Percentiles rank a stretch among this genome's conserved stretches.
These are phyloP conservation scores for Eurosta solidaginis DNA, from an alignment of 1,140 invertebrate species.

Conservation along the genomic window DNA sequence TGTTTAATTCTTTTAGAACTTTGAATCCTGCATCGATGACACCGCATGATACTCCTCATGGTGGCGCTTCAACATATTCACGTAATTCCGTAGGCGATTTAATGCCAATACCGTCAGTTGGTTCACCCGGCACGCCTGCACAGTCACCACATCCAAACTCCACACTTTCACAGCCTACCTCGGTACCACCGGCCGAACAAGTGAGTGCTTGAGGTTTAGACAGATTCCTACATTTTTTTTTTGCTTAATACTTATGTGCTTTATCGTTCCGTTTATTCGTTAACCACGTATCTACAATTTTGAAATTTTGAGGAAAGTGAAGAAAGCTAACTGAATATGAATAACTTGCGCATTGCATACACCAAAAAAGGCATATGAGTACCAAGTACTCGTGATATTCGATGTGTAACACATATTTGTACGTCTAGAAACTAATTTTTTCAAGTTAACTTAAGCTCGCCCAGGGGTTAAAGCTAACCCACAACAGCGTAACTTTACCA, in stretches of 20 bases:
- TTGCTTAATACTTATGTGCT: neutral
- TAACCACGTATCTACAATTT: too few relatives aligned
- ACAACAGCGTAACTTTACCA: too few relatives aligned
- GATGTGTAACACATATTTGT: too few relatives aligned
- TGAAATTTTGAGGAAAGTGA: too few relatives aligned
- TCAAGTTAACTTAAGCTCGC: too few relatives aligned
- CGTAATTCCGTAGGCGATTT: conserved; percentile 65
- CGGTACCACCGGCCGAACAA: conserved; percentile 74
- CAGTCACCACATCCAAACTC: conserved; percentile 79
- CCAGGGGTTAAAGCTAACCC: too few relatives aligned
- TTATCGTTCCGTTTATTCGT: neutral
- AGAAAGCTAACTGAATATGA: too few relatives aligned
- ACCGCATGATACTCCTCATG: conserved; percentile 52
- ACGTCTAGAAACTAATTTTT: too few relatives aligned
- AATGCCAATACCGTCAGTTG: conserved; percentile 68
- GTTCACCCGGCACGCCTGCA: conserved; percentile 72
- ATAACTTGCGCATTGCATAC: too few relatives aligned
- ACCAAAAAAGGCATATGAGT: too few relatives aligned
- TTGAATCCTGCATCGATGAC: conserved; percentile 34
- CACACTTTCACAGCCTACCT: conserved; percentile 72
- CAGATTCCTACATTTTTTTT: neutral
- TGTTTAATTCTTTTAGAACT: neutral
- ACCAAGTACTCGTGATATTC: too few relatives aligned
- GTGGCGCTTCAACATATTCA: conserved; percentile 67
- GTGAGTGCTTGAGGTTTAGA: conserved; percentile 43